phyloP scores from a whole-genome alignment of 2,888 invertebrate species.

The Agrotis exclamationis region DNA sequence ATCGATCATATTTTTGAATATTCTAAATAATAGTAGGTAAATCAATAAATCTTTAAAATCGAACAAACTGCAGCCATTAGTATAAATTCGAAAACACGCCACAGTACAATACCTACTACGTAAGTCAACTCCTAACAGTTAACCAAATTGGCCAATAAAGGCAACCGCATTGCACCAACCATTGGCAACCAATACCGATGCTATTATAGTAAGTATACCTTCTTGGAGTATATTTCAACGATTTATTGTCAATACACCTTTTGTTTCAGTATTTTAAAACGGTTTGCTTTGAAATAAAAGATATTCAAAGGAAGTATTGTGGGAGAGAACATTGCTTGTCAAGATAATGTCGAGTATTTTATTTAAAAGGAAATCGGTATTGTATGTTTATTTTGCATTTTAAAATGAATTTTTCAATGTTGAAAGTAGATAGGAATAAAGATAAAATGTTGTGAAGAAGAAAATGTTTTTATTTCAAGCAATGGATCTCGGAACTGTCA shows the following conservation, averaged over 20 bases:
- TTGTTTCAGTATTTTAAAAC: slow-evolving; percentile 25
- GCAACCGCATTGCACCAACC: slow-evolving; percentile 49
- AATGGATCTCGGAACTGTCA: too few species aligned
- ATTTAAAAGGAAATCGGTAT: slow-evolving; percentile 7
- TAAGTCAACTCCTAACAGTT: slow-evolving; percentile 33
- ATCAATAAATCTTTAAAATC: slow-evolving; percentile 16
- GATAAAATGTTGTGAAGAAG: too few species aligned
- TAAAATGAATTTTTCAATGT: not conserved
- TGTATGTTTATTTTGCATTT: not conserved
- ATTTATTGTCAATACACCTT: slow-evolving; percentile 46
- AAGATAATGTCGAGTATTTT: slow-evolving; percentile 12
- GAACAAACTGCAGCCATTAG: slow-evolving; percentile 9
- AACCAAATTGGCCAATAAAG: slow-evolving; percentile 41
- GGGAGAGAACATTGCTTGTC: slow-evolving; percentile 16
- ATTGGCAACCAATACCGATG: slow-evolving; percentile 47
- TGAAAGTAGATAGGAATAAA: not conserved
- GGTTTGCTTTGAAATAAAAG: slow-evolving; percentile 39
- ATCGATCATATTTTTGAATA: too few species aligned
- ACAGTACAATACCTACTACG: slow-evolving; percentile 31
- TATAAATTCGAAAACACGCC: slow-evolving; percentile 35
- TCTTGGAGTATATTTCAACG: slow-evolving; percentile 15
- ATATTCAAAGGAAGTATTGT: slow-evolving; percentile 10
- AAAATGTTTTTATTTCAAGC: too few species aligned
- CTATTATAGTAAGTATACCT: slow-evolving; percentile 29
- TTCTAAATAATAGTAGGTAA: too few species aligned